Evolutionary conservation across 2,113 vertebrate genomes (phyloP).

Genomic region (Ceuthmochares aereus): DNA sequence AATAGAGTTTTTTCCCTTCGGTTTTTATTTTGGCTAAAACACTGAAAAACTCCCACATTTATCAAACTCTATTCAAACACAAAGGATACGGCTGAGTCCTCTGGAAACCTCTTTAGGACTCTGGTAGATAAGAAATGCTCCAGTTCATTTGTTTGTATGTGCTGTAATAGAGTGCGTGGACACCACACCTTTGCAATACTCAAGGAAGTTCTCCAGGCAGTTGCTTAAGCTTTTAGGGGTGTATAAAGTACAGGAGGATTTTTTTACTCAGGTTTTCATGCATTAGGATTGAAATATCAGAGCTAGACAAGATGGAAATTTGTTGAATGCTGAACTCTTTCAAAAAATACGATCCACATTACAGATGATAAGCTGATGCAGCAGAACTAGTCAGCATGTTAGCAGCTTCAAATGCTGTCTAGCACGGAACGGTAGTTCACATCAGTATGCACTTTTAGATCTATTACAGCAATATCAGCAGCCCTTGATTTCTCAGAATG

Average conservation of each 20-base stretch:
- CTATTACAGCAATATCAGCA: constrained; percentile 34
- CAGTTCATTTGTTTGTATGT: not conserved
- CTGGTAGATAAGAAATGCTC: not conserved
- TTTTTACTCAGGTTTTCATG: not conserved
- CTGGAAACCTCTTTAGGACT: not conserved
- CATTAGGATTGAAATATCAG: not conserved
- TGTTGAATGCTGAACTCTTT: not conserved
- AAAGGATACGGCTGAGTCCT: not conserved
- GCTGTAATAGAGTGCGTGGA: not conserved
- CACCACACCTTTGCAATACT: not conserved
- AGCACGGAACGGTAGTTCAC: constrained; percentile 3
- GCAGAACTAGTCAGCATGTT: not conserved
- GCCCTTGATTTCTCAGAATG: constrained; percentile 47
- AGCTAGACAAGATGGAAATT: not conserved
- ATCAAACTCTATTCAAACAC: not conserved
- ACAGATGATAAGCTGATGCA: constrained; percentile 2
- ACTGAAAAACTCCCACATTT: not conserved
- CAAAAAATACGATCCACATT: not conserved
- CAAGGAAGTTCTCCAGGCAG: not conserved
- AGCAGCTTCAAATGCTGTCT: constrained; percentile 6
- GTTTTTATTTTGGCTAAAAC: not conserved
- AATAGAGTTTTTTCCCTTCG: not conserved
- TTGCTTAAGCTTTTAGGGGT: not conserved
- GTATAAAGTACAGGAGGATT: not conserved
- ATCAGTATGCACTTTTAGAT: constrained; percentile 48